Evolutionary conservation across 2,797 vertebrate genomes (phyloP), one percentile per base, ranked within the genome.

Genomic region (Oryzias dopingdopingensis): DNA sequence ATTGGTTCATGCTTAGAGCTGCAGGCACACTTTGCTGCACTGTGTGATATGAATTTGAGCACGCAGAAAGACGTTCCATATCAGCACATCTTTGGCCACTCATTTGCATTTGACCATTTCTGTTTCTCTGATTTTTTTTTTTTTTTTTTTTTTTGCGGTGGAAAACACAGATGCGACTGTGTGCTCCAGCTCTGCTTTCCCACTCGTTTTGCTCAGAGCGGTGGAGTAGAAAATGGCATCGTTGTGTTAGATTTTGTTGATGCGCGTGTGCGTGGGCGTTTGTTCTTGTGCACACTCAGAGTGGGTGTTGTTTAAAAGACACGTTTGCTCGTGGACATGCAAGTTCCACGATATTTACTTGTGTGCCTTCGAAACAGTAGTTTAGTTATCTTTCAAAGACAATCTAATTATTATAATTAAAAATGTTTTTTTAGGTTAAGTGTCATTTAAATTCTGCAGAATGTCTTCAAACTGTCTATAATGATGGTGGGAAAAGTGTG

Each of bases 201-300:
- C 71, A 83, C 79, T 86, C 74, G 65, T 76, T 78, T 81, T 59
- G 62, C 78, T 73, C 59, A 67, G 64, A 76, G 82, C 65, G 8
- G 45, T 68, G 62, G 56, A 80, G 65, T 72, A 78, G 64, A 82
- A 77, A 83, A 80, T 68, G 62, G 47, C 58, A 77, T 69, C 49
- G 42, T 22, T 69, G 62, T 57, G 49, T 68, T 81, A 58, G 59
- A 20, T 43, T 78, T 42, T 55, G 6, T 56, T 16, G 54, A 15
- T 42, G 52, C 18, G 62, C 0, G 41, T 10, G 42, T 40, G 42
- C 52, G 77, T 41, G 63, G 55, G 71, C 6, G 64, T 57, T 54
- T 7, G 16, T 74, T 58, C 68, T 74, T 41, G 52, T 66, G 69
- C 64, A 26, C 81, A 59, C 65, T 77, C 60, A 46, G 42, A 74